A percentile compares a stretch with the other conserved stretches of the same genome.
Evolutionary conservation across 2,113 vertebrate genomes (phyloP).

Genomic region (Equus quagga): DNA sequence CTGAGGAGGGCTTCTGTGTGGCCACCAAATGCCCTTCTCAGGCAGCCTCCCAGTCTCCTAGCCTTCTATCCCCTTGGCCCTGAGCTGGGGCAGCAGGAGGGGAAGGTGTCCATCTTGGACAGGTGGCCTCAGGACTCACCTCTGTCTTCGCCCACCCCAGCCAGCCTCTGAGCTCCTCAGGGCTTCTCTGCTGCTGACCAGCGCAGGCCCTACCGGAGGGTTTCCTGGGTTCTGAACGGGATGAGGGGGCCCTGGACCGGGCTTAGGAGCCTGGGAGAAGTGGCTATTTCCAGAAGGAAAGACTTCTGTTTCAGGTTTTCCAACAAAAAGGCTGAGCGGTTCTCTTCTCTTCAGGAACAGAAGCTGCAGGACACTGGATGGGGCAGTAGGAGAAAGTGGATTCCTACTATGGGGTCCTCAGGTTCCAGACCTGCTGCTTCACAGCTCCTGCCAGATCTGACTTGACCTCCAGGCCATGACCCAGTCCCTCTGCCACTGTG

Average conservation of each 20-base stretch:
- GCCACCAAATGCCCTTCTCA: not conserved
- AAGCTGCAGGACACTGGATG: not conserved
- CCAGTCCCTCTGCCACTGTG: not conserved
- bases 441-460: not conserved
- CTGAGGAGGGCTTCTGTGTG: not conserved
- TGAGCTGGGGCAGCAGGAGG: not conserved
- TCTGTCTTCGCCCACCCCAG: not conserved
- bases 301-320: not conserved
- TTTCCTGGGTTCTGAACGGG: not conserved
- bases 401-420: not conserved
- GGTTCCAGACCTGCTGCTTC: not conserved
- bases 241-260: not conserved
- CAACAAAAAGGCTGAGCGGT: not conserved
- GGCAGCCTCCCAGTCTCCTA: not conserved
- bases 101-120: not conserved
- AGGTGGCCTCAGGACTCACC: not conserved
- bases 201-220: rapidly evolving
- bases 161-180: not conserved
- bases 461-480: not conserved
- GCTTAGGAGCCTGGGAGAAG: not conserved
- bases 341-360: not conserved
- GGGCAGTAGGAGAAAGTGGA: not conserved
- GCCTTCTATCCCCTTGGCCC: not conserved
- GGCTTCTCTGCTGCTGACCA: not conserved
- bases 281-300: not conserved